These are phyloP conservation scores for Sciaenops ocellatus DNA, from an alignment of 2,797 vertebrate genomes.

Conservation along the genomic window DNA sequence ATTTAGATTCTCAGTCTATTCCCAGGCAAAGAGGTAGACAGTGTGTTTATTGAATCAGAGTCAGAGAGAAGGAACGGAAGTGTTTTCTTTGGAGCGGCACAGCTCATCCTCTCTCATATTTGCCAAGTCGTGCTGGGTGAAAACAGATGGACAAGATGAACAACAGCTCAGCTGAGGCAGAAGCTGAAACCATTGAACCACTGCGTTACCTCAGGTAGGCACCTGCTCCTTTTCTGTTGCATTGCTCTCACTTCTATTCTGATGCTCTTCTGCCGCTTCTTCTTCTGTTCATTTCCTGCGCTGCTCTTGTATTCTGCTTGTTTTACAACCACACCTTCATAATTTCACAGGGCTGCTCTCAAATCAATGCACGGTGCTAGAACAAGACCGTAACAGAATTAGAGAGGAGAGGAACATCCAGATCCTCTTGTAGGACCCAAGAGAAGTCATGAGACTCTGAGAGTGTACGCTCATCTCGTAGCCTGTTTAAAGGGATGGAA, in stretches of 20 bases:
- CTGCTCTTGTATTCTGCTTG: background rate
- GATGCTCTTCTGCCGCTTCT: background rate
- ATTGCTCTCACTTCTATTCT: background rate
- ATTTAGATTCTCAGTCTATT: conserved; percentile 62
- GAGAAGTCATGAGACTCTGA: conserved; percentile 12
- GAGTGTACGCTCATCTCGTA: background rate
- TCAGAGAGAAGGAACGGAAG: conserved; percentile 58
- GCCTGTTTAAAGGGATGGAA: conserved; percentile 11
- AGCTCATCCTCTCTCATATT: conserved; percentile 64
- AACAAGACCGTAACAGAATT: background rate
- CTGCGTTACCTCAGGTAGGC: conserved; percentile 87
- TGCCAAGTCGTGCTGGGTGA: conserved; percentile 56
- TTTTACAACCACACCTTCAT: background rate
- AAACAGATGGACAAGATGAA: conserved; percentile 85
- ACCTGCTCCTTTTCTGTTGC: conserved; percentile 17
- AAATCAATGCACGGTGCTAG: background rate
- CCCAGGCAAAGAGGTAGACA: conserved; percentile 57
- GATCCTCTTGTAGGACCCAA: background rate
- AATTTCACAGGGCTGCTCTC: conserved; percentile 20
- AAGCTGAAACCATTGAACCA: conserved; percentile 84
- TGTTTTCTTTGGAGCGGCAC: conserved; percentile 57
- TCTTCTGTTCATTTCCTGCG: background rate
- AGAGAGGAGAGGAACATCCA: conserved; percentile 23
- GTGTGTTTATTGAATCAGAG: conserved; percentile 63
- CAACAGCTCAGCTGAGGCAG: conserved; percentile 85